Evolutionary conservation across 2,797 vertebrate species (phyloP), one percentile per base, ranked within the genome.

Genomic region (Sebastes steindachneri): DNA sequence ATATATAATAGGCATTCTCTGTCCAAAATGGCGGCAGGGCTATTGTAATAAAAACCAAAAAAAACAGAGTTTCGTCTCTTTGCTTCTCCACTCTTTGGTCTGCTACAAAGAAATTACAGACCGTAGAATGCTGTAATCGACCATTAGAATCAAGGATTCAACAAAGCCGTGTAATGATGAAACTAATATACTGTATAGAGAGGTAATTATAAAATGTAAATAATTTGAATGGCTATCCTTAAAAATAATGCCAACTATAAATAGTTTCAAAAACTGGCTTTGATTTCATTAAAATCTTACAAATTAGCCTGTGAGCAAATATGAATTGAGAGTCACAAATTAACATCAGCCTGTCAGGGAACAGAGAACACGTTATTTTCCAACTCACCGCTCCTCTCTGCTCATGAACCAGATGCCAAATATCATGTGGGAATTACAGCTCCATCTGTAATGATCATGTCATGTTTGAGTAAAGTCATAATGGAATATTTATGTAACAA

Each of bases 401-500:
- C 45, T 19, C 45, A 26, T 17, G 9, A 19, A 67, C 41, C 62
- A 58, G 45, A 33, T 60, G 37, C 26, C 62, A 57, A 26, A 28
- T 62, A 25, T 6, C 3, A 3, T 58, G 28, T 64, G 37, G 33
- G 35, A 76, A 58, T 85, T 60, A 3, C 45, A 41, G 25, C 33
- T 77, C 7, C 58, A 29, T 68, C 33, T 67, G 48, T 63, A 41
- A 54, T 54, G 28, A 41, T 62, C 28, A 51, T 66, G 72, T 73
- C 59, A n/a, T 15, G 23, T 80, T 71, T 71, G 51, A 25, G 57
- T n/a, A 23, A 66, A 75, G 41, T 48, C 28, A 51, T 57, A 48
- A 75, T 75, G 33, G 17, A 68, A 64, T 68, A 62, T 75, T 68
- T 29, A 59, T 68, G 15, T 68, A 75, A 48, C 57, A 33, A 53